Evolutionary conservation across 2,888 invertebrate genomes (phyloP).

Genomic region (Antheraea yamamai): DNA sequence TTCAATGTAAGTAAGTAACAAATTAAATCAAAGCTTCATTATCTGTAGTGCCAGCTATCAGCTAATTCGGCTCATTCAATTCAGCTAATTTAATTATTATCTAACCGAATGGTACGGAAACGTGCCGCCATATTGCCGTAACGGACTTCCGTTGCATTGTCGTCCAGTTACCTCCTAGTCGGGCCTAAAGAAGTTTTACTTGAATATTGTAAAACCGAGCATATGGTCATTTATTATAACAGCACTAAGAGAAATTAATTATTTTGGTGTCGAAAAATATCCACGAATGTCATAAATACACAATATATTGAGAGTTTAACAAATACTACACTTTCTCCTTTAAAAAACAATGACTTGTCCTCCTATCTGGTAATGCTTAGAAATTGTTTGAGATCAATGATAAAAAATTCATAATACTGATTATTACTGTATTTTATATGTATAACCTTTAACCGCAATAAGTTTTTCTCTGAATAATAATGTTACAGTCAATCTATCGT

Average conservation of each 20-base stretch:
- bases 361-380: not conserved
- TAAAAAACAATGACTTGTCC: not conserved
- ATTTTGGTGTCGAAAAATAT: not conserved
- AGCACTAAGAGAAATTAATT: not conserved
- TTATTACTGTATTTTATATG: not conserved
- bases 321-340: not conserved
- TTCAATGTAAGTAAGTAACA: too few species aligned
- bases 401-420: not conserved
- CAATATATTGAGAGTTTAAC: not conserved
- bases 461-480: conserved; percentile 7
- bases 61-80: too few species aligned
- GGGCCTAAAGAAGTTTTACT: too few species aligned
- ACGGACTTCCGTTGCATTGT: too few species aligned
- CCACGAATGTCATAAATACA: not conserved
- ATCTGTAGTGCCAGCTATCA: too few species aligned
- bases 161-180: too few species aligned
- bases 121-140: too few species aligned
- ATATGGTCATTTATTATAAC: not conserved
- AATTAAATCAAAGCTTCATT: too few species aligned
- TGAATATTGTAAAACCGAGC: too few species aligned
- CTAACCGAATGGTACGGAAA: too few species aligned
- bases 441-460: not conserved
- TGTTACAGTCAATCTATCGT: not conserved
- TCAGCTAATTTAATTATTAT: too few species aligned
- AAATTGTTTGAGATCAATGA: not conserved